Conservation (phyloP, 2,113 vertebrate genomes). For the Heterotilapia buettikoferi region DNA sequence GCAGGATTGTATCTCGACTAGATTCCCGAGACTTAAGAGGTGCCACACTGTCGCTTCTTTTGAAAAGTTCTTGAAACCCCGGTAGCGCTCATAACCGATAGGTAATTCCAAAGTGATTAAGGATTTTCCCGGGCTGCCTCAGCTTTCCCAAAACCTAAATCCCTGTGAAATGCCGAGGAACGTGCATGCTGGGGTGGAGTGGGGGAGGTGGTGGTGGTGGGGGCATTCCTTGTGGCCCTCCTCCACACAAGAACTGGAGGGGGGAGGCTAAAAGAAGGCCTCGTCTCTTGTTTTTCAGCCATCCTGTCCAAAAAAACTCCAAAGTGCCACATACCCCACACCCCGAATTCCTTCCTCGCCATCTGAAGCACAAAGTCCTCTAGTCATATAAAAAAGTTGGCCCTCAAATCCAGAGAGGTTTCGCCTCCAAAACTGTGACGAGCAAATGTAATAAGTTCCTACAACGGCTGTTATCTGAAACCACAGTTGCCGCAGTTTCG, state of each 20-base stretch:
- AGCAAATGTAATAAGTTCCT: neutral
- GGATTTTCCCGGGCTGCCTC: slow-evolving; percentile 63
- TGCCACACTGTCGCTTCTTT: slow-evolving; percentile 52
- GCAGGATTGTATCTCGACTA: neutral
- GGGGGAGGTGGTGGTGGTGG: slow-evolving; percentile 6
- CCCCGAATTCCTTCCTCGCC: slow-evolving; percentile 31
- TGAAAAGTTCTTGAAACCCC: slow-evolving; percentile 20
- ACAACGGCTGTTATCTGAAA: neutral
- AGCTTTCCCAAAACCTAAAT: slow-evolving; percentile 73
- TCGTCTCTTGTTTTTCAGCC: slow-evolving; percentile 70
- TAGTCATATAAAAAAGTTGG: neutral
- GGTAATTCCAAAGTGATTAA: slow-evolving; percentile 71
- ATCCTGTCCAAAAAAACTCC: slow-evolving; percentile 38
- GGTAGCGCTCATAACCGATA: slow-evolving; percentile 56
- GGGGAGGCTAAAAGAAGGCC: slow-evolving; percentile 68
- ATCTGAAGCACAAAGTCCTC: neutral
- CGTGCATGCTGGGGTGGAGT: slow-evolving; percentile 47
- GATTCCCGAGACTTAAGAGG: slow-evolving; percentile 20
- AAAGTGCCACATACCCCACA: slow-evolving; percentile 9
- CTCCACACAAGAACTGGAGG: slow-evolving; percentile 52
- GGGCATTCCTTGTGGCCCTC: slow-evolving; percentile 70
- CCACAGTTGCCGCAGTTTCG: neutral
- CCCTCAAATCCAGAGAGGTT: neutral
- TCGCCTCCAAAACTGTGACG: neutral
- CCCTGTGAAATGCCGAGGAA: slow-evolving; percentile 72